Evolutionary conservation across 2,888 invertebrate genomes (phyloP).

Genomic region (Apamea crenata): DNA sequence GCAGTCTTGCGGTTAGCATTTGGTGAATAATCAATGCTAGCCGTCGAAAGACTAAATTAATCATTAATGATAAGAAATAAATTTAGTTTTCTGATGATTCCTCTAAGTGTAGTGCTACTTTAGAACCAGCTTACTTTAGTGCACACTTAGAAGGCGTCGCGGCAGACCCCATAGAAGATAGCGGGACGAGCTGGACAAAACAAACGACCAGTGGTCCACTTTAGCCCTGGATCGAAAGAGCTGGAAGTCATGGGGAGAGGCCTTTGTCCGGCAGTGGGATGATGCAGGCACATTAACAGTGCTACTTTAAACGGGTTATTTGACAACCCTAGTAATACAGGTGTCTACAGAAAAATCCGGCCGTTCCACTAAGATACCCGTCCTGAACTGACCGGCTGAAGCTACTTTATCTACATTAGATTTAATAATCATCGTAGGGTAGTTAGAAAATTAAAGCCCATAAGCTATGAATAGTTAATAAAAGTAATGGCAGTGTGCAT

Average conservation of each 20-base stretch:
- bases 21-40: background rate
- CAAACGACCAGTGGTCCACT: too few relatives aligned
- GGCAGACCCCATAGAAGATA: too few relatives aligned
- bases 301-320: background rate
- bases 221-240: too few relatives aligned
- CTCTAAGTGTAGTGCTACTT: background rate
- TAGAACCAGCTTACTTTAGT: too few relatives aligned
- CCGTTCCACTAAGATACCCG: constrained; percentile 70
- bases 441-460: constrained; percentile 53
- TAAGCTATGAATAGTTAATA: constrained; percentile 62
- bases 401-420: constrained; percentile 58
- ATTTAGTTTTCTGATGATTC: background rate
- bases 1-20: background rate
- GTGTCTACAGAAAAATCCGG: constrained; percentile 71
- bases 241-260: too few relatives aligned
- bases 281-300: too few relatives aligned
- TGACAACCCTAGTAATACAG: constrained; percentile 68
- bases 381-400: constrained; percentile 46
- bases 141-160: too few relatives aligned
- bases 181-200: too few relatives aligned
- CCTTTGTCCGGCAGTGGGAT: too few relatives aligned
- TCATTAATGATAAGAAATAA: background rate
- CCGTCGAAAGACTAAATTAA: background rate
- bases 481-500: constrained; percentile 41
- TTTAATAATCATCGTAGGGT: constrained; percentile 63